Evolutionary conservation across 2,113 vertebrate species (phyloP), one percentile per base, ranked within the genome.

Genomic region (Chloropsis hardwickii): DNA sequence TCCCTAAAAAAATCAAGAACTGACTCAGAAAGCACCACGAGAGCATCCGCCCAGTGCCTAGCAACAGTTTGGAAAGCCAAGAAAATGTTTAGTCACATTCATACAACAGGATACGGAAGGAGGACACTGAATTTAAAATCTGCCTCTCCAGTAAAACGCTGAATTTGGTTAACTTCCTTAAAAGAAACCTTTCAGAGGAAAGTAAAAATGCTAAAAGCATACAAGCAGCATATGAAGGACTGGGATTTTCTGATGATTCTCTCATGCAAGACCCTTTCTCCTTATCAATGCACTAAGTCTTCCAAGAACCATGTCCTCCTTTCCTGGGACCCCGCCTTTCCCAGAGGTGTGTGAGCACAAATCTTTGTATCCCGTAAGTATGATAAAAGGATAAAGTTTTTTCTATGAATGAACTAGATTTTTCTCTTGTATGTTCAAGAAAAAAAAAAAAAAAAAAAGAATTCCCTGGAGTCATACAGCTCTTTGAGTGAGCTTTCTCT

Each of bases 51-150:
- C 73, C 58, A 79, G 86, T 81, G 92, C 94, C 87, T 92, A 94
- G 95, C 84, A 96, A 94, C 88, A 19, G n/a, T 57, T 10, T 61
- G 72, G 79, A 64, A 95, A 86, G 56, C 71, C n/a, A 10, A 81
- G 73, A 94, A 91, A 96, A 95, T 80, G 86, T 82, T 82, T 82
- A 79, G 70, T 85, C 65, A 86, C 73, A 94, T 89, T 96, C 78
- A 91, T 39, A 71, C 12, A 2, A 67, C 69, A 78, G 77, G 84
- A 94, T 73, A 82, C 0, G 2, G 92, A 84, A 94, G 42, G 24
- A 95, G 61, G 65, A 92, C 87, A 67, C 4, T 0, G 65, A 88
- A 95, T 73, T 71, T 25, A 89, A 77, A 89, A 88, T 64, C 50
- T 5, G 1, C 14, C 22, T 70, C 65, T 66, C 64, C 47, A 60